Conservation (phyloP, 2,888 invertebrate species). For the Rugalucina vietnamica region DNA sequence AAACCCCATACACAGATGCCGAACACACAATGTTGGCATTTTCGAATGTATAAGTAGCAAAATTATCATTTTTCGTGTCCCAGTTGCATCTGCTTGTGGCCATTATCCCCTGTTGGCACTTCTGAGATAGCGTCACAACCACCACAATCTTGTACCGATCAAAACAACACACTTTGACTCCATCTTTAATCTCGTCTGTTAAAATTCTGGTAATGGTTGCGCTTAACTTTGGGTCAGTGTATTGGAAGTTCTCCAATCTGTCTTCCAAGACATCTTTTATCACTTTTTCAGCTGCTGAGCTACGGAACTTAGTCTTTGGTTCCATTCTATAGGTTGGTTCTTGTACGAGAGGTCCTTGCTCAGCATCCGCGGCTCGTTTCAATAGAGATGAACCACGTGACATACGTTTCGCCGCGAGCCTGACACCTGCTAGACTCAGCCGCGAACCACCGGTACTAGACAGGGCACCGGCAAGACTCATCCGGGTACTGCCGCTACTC, state of each 20-base stretch:
- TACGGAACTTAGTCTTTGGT: conserved; percentile 66
- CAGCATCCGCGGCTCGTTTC: conserved; percentile 46
- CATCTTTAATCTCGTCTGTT: conserved; percentile 74
- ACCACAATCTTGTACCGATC: conserved; percentile 76
- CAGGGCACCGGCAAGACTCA: too few species aligned
- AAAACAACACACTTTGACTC: conserved; percentile 70
- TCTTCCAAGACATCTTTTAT: conserved; percentile 66
- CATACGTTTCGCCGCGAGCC: conserved; percentile 69
- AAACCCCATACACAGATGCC: conserved; percentile 73
- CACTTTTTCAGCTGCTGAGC: conserved; percentile 56
- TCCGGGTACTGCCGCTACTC: too few species aligned
- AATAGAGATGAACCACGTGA: conserved; percentile 66
- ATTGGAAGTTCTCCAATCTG: conserved; percentile 62
- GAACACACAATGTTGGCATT: conserved; percentile 70
- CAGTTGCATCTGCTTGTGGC: conserved; percentile 70
- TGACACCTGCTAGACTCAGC: conserved; percentile 67
- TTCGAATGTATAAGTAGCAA: conserved; percentile 67
- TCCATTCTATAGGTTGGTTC: conserved; percentile 77
- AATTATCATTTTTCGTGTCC: conserved; percentile 72
- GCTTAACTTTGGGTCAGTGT: conserved; percentile 69
- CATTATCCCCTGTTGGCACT: conserved; percentile 66
- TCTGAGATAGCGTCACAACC: conserved; percentile 69
- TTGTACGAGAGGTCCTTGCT: conserved; percentile 47
- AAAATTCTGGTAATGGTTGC: conserved; percentile 68
- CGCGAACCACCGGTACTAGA: too few species aligned